Evolutionary conservation across 1,140 invertebrate genomes (phyloP).

Genomic region (Drosophila bifasciata): DNA sequence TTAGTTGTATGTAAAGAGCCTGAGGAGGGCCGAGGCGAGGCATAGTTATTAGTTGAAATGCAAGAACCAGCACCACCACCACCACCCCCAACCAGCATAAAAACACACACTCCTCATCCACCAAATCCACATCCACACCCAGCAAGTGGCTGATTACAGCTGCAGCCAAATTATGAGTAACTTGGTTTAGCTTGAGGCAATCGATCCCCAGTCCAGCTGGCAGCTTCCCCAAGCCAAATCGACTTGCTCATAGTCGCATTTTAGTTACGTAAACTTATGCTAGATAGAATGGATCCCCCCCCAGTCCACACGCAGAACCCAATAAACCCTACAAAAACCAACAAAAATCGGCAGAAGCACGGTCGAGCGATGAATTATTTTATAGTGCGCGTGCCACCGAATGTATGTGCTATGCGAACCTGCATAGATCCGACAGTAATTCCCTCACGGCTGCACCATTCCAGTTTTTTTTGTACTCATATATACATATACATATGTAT

Average conservation of each 20-base stretch:
- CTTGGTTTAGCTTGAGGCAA: slow-evolving; percentile 70
- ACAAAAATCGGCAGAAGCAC: slow-evolving; percentile 12
- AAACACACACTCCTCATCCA: slow-evolving; percentile 4
- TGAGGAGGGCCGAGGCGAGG: slow-evolving; percentile 22
- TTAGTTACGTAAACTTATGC: slow-evolving; percentile 58
- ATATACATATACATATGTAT: slow-evolving; percentile 14
- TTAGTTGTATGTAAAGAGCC: slow-evolving; percentile 64
- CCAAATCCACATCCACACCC: slow-evolving; percentile 4
- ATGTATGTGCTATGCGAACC: slow-evolving; percentile 10
- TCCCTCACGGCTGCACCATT: slow-evolving; percentile 18
- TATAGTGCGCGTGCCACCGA: slow-evolving; percentile 66
- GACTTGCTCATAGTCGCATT: slow-evolving; percentile 77
- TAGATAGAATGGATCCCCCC: slow-evolving; percentile 23
- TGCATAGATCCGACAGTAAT: not conserved
- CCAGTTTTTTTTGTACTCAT: slow-evolving; percentile 27
- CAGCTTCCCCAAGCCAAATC: slow-evolving; percentile 65
- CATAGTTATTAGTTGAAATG: slow-evolving; percentile 53
- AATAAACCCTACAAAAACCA: too few species aligned
- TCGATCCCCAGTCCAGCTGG: slow-evolving; percentile 3
- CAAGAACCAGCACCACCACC: slow-evolving; percentile 12
- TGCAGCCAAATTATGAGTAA: slow-evolving; percentile 75
- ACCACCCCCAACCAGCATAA: slow-evolving; percentile 5
- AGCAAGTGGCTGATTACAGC: slow-evolving; percentile 34
- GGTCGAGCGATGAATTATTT: slow-evolving; percentile 39
- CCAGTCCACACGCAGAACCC: slow-evolving; percentile 10